phyloP scores from a whole-genome alignment of 1,140 invertebrate genomes.

The Vanessa atalanta region DNA sequence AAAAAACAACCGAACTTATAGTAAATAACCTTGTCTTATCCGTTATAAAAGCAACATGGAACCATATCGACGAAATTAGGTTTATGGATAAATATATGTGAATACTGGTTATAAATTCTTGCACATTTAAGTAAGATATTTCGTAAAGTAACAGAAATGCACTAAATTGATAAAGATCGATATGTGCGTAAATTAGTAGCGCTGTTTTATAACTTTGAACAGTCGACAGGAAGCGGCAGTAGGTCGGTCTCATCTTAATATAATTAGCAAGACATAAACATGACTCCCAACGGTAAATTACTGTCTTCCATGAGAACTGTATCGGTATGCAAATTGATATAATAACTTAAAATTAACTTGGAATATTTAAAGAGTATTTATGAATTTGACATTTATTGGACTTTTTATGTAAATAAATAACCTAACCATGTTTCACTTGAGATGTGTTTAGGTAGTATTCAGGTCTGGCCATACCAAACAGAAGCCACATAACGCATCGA shows the following conservation, averaged over 20 bases:
- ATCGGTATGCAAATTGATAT: constrained; percentile 12
- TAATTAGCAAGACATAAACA: constrained; percentile 27
- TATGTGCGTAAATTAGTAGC: constrained; percentile 13
- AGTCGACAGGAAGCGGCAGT: constrained; percentile 30
- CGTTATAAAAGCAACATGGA: constrained; percentile 11
- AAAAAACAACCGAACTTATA: background rate
- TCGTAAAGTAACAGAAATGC: background rate
- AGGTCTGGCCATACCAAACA: background rate
- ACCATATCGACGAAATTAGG: constrained; percentile 14
- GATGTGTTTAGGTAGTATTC: background rate
- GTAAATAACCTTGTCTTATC: background rate
- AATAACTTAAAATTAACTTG: constrained; percentile 9
- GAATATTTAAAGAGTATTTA: background rate
- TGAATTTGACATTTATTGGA: background rate
- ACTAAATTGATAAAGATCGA: constrained; percentile 15
- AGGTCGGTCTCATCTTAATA: constrained; percentile 29
- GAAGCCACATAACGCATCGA: constrained; percentile 1
- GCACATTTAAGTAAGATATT: background rate
- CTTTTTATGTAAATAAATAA: background rate
- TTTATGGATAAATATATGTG: constrained; percentile 5
- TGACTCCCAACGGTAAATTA: constrained; percentile 19
- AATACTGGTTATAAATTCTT: background rate
- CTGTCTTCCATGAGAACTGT: constrained; percentile 14
- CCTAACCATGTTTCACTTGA: background rate
- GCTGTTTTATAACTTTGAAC: constrained; percentile 18